These are phyloP conservation scores for Diuraphis noxia DNA, from an alignment of 1,140 invertebrate genomes.

Conservation along the genomic window DNA sequence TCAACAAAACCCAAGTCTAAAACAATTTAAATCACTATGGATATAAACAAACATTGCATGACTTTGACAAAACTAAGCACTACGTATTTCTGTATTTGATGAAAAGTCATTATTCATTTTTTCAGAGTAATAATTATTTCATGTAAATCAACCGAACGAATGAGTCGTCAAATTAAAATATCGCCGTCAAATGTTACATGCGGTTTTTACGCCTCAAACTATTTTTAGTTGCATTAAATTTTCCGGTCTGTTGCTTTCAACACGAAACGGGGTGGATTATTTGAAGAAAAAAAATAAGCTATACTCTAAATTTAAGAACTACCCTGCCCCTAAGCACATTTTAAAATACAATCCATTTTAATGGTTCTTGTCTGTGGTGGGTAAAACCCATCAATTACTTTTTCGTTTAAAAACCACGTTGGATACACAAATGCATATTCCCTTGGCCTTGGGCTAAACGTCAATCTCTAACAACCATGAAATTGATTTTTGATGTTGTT, in stretches of 20 bases:
- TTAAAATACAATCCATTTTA: constrained; percentile 45
- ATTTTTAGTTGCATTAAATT: constrained; percentile 42
- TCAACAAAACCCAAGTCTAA: background rate
- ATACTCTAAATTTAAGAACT: constrained; percentile 36
- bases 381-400: constrained; percentile 49
- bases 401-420: constrained; percentile 36
- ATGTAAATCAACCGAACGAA: background rate
- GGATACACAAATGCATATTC: background rate
- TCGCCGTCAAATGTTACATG: constrained; percentile 12
- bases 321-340: background rate
- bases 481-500: constrained; percentile 52
- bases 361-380: background rate
- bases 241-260: constrained; percentile 32
- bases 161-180: constrained; percentile 26
- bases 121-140: background rate
- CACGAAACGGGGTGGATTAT: constrained; percentile 24
- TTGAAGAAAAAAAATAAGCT: constrained; percentile 28
- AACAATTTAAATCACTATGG: background rate
- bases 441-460: background rate
- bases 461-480: constrained; percentile 40
- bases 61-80: background rate
- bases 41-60: background rate
- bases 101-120: background rate
- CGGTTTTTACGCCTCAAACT: constrained; percentile 9
- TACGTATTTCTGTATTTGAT: background rate